These are phyloP conservation scores for Lutraria lutraria DNA, from an alignment of 2,888 invertebrate species.

Conservation along the genomic window DNA sequence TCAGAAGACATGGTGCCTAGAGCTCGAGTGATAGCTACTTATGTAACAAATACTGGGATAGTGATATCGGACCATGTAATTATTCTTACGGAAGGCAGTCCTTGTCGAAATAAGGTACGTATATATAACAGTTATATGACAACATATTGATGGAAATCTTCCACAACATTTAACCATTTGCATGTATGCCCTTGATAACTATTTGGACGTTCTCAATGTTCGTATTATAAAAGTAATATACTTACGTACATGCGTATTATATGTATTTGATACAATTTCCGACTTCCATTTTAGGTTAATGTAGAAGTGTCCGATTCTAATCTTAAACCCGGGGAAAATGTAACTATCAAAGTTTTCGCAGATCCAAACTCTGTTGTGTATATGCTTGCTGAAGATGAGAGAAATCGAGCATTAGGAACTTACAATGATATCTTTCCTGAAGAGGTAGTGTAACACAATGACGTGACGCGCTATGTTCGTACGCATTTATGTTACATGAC, in stretches of 20 bases:
- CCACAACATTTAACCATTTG: too few relatives aligned
- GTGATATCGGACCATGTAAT: constrained; percentile 8
- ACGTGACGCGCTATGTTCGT: too few relatives aligned
- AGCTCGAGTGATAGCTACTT: background rate
- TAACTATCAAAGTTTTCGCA: constrained; percentile 16
- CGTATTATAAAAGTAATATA: too few relatives aligned
- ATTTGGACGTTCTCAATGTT: too few relatives aligned
- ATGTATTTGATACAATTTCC: background rate
- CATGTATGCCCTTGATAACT: too few relatives aligned
- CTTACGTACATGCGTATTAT: background rate
- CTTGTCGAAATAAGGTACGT: constrained; percentile 15
- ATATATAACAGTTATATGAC: too few relatives aligned
- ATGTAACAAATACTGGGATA: background rate
- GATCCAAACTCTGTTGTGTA: constrained; percentile 42
- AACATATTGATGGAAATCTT: too few relatives aligned
- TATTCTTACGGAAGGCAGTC: constrained; percentile 9
- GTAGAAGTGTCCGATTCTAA: constrained; percentile 2
- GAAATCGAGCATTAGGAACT: constrained; percentile 33
- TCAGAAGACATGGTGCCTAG: constrained; percentile 2
- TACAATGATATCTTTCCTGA: constrained; percentile 31
- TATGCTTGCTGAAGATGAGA: constrained; percentile 33
- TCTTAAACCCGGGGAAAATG: background rate
- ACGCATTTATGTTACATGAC: too few relatives aligned
- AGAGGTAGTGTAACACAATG: constrained; percentile 10
- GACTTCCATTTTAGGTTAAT: constrained; percentile 27